These are phyloP conservation scores for Eupeodes luniger DNA, from an alignment of 2,888 invertebrate genomes.

Conservation along the genomic window DNA sequence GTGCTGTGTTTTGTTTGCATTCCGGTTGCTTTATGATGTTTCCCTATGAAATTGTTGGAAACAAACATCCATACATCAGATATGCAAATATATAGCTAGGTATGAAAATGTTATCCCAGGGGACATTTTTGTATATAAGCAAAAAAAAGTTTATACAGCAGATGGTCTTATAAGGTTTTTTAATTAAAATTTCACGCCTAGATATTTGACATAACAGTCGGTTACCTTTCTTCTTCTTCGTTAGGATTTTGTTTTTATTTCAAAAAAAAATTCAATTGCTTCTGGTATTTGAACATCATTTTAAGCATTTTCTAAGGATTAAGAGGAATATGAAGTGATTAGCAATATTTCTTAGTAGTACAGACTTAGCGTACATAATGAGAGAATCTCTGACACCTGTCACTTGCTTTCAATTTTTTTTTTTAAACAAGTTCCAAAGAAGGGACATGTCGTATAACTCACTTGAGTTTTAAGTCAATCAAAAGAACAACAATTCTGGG, in stretches of 20 bases:
- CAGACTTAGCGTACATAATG: not conserved
- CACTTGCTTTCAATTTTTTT: not conserved
- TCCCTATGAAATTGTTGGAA: constrained; percentile 32
- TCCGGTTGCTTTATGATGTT: constrained; percentile 36
- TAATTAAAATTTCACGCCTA: constrained; percentile 75
- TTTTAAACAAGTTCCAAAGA: not conserved
- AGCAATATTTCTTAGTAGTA: not conserved
- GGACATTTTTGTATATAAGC: constrained; percentile 6
- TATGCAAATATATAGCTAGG: not conserved
- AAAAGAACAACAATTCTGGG: too few relatives aligned
- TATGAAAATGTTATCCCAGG: not conserved
- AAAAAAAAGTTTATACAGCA: constrained; percentile 2
- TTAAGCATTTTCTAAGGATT: not conserved
- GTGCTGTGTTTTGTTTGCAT: constrained; percentile 45
- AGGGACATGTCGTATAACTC: too few relatives aligned
- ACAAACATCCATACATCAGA: not conserved
- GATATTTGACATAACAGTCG: constrained; percentile 57
- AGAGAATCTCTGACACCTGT: not conserved
- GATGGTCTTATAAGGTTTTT: constrained; percentile 50
- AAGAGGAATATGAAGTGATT: not conserved
- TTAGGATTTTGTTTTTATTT: constrained; percentile 16
- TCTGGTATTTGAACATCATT: constrained; percentile 7
- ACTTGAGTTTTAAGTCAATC: too few relatives aligned
- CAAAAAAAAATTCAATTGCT: not conserved
- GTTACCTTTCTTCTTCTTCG: constrained; percentile 38